Evolutionary conservation across 2,797 vertebrate species (phyloP).

Genomic region (Malacoraja senta): DNA sequence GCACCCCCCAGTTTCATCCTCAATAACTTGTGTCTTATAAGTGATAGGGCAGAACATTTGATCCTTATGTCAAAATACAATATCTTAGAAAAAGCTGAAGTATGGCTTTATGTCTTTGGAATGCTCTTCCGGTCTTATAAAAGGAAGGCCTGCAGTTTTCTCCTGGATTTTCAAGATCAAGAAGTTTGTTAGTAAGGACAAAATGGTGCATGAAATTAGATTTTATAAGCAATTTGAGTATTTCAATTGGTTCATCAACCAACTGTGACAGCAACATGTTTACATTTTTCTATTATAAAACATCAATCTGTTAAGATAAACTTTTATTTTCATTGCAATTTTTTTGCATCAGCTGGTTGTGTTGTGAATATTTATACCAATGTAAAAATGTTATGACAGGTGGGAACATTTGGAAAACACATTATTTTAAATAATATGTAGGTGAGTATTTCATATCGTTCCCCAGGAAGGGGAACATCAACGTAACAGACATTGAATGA

Average conservation of each 20-base stretch:
- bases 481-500: neutral
- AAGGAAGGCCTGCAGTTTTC: neutral
- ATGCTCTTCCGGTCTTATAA: neutral
- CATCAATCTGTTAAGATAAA: neutral
- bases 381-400: neutral
- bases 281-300: neutral
- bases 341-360: neutral
- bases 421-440: neutral
- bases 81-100: neutral
- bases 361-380: neutral
- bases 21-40: neutral
- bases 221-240: neutral
- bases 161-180: neutral
- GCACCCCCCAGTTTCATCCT: neutral
- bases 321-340: neutral
- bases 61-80: neutral
- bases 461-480: neutral
- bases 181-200: neutral
- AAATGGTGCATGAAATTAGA: neutral
- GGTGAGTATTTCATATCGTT: neutral
- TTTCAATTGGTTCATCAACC: neutral
- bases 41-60: neutral
- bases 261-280: neutral
- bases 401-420: neutral
- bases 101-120: neutral